These are phyloP conservation scores for Danio jaintianensis DNA, from an alignment of 2,797 vertebrate species.

Conservation along the genomic window DNA sequence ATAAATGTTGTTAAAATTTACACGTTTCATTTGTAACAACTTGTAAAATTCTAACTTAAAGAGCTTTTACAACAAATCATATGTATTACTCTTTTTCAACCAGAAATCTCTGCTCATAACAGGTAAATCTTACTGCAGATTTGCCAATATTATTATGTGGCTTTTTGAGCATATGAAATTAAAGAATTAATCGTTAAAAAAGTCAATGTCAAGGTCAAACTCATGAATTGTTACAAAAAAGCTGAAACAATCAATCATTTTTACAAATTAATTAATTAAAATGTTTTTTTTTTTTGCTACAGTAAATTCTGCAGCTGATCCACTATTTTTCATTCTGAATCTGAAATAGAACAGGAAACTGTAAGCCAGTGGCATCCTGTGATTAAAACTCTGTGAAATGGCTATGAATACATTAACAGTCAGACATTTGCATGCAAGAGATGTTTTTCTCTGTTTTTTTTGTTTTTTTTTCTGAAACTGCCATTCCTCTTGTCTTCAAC, in stretches of 20 bases:
- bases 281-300: background rate
- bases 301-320: conserved; percentile 4
- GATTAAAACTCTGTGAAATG: conserved; percentile 58
- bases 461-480: conserved; percentile 72
- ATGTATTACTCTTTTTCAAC: background rate
- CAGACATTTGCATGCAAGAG: conserved; percentile 85
- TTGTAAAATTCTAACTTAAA: too few species aligned
- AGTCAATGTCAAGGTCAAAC: conserved; percentile 4
- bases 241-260: background rate
- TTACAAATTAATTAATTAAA: too few species aligned
- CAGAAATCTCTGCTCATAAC: too few species aligned
- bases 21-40: background rate
- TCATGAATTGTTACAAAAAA: background rate
- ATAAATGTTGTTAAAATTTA: background rate
- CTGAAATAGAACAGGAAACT: conserved; percentile 31
- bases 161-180: background rate
- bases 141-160: background rate
- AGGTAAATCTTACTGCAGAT: background rate
- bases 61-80: background rate
- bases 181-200: background rate
- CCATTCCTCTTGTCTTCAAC: conserved; percentile 86
- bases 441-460: conserved; percentile 65
- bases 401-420: conserved; percentile 69
- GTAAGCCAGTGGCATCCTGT: conserved; percentile 45
- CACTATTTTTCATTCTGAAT: conserved; percentile 25